phyloP scores from a whole-genome alignment of 2,113 vertebrate species.

The Danionella cerebrum region DNA sequence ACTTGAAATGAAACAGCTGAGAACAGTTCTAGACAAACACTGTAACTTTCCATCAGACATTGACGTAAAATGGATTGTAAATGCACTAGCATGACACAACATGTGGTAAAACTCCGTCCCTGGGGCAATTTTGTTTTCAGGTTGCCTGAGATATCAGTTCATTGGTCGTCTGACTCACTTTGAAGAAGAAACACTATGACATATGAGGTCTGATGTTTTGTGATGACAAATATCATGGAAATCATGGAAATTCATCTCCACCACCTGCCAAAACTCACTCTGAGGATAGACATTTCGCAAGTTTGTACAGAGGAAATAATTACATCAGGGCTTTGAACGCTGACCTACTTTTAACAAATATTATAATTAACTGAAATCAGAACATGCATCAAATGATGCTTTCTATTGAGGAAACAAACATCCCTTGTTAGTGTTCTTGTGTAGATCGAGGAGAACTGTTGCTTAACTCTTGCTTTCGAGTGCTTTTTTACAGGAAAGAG shows the following conservation, averaged over 20 bases:
- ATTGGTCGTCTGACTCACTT: neutral
- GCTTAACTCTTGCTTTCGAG: conserved; percentile 20
- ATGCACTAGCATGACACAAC: neutral
- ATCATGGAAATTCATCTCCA: neutral
- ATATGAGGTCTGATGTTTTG: neutral
- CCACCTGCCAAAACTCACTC: neutral
- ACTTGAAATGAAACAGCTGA: too few species aligned
- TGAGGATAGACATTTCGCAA: neutral
- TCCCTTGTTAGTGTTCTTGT: too few species aligned
- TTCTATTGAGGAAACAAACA: neutral
- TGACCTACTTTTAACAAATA: neutral
- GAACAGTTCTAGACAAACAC: neutral
- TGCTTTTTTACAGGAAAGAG: conserved; percentile 23
- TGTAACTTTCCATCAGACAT: neutral
- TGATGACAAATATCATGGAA: neutral
- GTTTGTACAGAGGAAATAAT: conserved; percentile 8
- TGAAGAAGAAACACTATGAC: neutral
- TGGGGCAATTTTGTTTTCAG: neutral
- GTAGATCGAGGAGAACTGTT: conserved; percentile 7
- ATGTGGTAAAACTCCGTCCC: neutral
- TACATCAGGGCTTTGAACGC: neutral
- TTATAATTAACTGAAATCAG: neutral
- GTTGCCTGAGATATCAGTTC: neutral
- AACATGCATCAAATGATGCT: conserved; percentile 12
- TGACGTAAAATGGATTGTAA: neutral